Base-by-base conservation (phyloP, 1,140 invertebrate species). In the Zaprionus inermis region DNA sequence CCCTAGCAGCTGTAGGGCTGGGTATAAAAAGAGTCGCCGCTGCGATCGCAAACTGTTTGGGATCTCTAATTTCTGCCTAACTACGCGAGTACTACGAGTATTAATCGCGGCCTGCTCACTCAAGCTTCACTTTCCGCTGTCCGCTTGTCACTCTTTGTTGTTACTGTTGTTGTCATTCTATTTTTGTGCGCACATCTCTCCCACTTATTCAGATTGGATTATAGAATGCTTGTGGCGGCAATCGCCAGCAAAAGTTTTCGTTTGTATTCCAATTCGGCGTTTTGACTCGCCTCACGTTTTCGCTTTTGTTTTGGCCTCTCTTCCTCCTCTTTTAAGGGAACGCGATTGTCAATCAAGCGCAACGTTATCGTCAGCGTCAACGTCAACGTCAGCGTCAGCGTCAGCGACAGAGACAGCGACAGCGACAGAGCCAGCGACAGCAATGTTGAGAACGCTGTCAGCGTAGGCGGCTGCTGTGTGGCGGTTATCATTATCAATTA, bases 191-290 rank as follows among this genome's bases (percentile, higher is more conserved):
- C 56, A n/a, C 64, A 68, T 60, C 64, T 60, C 64, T 73, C 65
- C 65, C 65, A 73, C 65, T 73, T 73, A 57, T 68, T 73, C 65
- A 56, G 64, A 68, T 73, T 73, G 71, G 65, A 73, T 73, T 68
- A 73, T 68, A 28, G 24, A 28, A 68, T 59, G 64, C 55, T 60
- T 34, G 61, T 52, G 41, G 36, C 61, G 36, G 14, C 36, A 66
- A 67, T 72, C 55, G 64, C 36, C 56, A 60, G 71, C 49, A 57
- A 73, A 73, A 73, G 64, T 73, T 68, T 72, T 67, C 30, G 22
- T 72, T 74, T 70, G 20, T 63, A 41, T 74, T 57, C 20, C 32
- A 14, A 56, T 61, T 66, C n/a, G 20, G 38, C n/a, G 16, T 34
- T 60, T 51, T 32, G 24, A 51, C 38, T 22, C 57, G 20, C n/a